Base-by-base conservation (phyloP, 2,113 vertebrate species). In the Natator depressus region DNA sequence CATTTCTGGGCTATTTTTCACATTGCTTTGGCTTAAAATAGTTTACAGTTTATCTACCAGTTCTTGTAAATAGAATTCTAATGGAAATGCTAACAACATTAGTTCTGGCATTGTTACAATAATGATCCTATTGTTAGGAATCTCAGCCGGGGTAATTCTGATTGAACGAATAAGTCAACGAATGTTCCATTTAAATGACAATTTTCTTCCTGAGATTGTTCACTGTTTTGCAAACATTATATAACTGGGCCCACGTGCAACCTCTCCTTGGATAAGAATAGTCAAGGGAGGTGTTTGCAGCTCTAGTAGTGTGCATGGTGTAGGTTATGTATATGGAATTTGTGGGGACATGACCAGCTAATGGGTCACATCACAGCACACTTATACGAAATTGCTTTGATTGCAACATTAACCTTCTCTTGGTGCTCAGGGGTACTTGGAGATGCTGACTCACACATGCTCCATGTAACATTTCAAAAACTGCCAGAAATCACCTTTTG, bases 401-500 rank as follows among this genome's bases (percentile, higher is more conserved):
- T 90, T 87, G 59, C 83, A 6, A 3, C 55, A 47, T 81, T 72
- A 59, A 38, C 42, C 49, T 91, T 94, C 76, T 91, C 80, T 93
- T 91, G 76, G 17, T 62, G 89, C 85, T 90, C 91, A 89, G 65
- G n/a, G 53, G 25, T 55, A 84, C 49, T 78, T 84, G 86, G 85
- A 90, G 27, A 80, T 50, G 65, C 47, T 69, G 50, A 80, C 76
- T 94, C 79, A 69, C 38, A 3, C 50, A 46, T 87, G 29, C 31
- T 53, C 62, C 1, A 0, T 20, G 42, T 42, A 91, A 79, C 79
- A 92, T 86, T 89, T 83, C 85, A 92, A 89, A 84, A 50, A 47
- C 29, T 89, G 35, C 82, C 83, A 88, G 83, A 88, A 96, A 91
- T 17, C 10, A 22, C 79, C 50, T n/a, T 87, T 78, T 92, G 88